Conservation (phyloP, 2,888 invertebrate genomes). For the Plagiodera versicolora region DNA sequence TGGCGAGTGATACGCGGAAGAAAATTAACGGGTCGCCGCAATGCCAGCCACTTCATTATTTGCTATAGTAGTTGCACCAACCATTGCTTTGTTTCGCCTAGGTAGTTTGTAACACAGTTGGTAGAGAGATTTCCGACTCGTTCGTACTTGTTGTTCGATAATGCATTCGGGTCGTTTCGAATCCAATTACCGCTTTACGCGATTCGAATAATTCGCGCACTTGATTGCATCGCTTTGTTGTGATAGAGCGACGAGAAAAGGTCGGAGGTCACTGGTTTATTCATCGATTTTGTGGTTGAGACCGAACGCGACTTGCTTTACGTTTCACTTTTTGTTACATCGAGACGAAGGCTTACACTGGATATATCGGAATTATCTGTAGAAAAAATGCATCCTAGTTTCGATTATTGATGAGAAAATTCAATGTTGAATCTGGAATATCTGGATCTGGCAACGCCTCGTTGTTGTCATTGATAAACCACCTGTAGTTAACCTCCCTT, state of each 20-base stretch:
- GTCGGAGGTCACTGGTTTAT: background rate
- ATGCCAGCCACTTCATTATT: background rate
- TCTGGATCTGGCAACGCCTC: no score
- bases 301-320: no score
- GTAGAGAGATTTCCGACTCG: background rate
- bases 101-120: background rate
- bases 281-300: background rate
- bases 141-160: background rate
- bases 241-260: background rate
- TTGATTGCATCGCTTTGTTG: background rate
- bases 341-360: no score
- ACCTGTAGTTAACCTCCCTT: no score
- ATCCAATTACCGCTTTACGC: constrained; percentile 1
- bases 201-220: background rate
- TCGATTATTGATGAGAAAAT: no score
- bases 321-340: no score
- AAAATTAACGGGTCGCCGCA: background rate
- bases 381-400: no score
- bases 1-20: background rate
- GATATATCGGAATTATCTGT: no score
- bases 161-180: background rate
- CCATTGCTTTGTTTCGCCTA: background rate
- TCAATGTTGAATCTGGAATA: no score
- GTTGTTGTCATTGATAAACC: no score
- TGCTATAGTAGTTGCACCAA: background rate